Evolutionary conservation across 2,797 vertebrate species (phyloP), one percentile per base, ranked within the genome.

Genomic region (Micropoecilia bifurca): DNA sequence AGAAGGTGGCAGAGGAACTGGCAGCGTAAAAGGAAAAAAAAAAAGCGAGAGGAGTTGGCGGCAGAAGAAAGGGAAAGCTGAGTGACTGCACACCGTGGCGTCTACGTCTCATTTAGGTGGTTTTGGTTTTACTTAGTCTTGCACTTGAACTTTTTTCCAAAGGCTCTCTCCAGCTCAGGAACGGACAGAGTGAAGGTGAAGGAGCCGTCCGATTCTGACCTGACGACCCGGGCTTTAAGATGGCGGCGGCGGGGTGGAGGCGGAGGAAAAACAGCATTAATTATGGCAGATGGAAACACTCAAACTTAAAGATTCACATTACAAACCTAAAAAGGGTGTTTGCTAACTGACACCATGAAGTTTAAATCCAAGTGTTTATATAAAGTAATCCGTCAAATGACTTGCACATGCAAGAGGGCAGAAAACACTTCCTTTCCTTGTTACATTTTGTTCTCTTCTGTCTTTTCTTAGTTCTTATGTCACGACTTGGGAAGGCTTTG

Each of bases 131-230:
- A 95, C 90, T 96, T 96, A 50, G 95, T 90, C 85, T 95, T 95
- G 88, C 91, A 93, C 94, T 96, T 96, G 95, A 96, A 96, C 91
- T 95, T 96, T 92, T 95, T 96, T 86, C 94, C 95, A 61, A 89
- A 96, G 94, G 96, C 91, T 68, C 93, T 94, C 91, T 97, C 96
- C 95, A 94, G 91, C 91, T 97, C 96, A 59, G 91, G 89, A 84
- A 96, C 95, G 55, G 96, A 97, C 91, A 95, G 59, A 84, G 95
- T 96, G 93, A 96, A 95, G 83, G 94, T 96, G 89, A 96, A 96
- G 93, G 92, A 91, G 90, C 95, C 96, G 74, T 95, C 96, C 61
- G 93, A 91, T 87, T 95, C 96, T 81, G 93, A 96, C 79, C 80
- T 85, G 90, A 93, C 90, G 80, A 94, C 93, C 80, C 71, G 89